A percentile compares a stretch with the other conserved stretches of the same genome.
These are phyloP conservation scores for Epicampocera succincta DNA, from an alignment of 2,888 invertebrate species.

Conservation along the genomic window DNA sequence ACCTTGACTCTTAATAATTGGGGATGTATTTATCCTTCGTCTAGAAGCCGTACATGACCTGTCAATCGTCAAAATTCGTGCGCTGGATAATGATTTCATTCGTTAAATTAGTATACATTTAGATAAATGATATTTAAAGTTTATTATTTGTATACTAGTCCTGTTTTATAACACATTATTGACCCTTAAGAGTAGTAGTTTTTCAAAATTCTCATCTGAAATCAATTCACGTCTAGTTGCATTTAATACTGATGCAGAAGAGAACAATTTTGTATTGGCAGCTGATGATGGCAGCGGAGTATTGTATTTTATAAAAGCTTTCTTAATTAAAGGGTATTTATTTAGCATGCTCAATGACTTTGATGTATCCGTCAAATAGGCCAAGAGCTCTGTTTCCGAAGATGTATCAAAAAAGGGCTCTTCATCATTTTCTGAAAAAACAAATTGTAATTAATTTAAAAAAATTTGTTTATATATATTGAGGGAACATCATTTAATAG, in stretches of 20 bases:
- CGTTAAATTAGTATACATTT: no score
- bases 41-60: no score
- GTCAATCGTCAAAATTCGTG: no score
- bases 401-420: background rate
- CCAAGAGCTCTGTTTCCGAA: no score
- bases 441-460: background rate
- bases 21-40: no score
- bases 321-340: background rate
- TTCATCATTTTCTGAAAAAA: background rate
- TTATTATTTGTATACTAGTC: background rate
- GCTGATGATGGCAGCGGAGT: slow-evolving; percentile 21
- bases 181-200: slow-evolving; percentile 17
- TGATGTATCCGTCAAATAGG: slow-evolving; percentile 1
- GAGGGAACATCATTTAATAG: no score
- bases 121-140: no score
- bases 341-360: no score
- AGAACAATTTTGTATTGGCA: slow-evolving; percentile 32
- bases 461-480: no score
- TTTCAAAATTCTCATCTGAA: slow-evolving; percentile 36
- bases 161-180: background rate
- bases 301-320: slow-evolving; percentile 9
- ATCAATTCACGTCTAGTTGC: slow-evolving; percentile 12
- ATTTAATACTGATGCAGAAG: slow-evolving; percentile 28
- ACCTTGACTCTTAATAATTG: no score
- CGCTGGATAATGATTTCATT: no score